Base-by-base conservation (phyloP, 2,888 invertebrate genomes). In the Teleiodes luculella region DNA sequence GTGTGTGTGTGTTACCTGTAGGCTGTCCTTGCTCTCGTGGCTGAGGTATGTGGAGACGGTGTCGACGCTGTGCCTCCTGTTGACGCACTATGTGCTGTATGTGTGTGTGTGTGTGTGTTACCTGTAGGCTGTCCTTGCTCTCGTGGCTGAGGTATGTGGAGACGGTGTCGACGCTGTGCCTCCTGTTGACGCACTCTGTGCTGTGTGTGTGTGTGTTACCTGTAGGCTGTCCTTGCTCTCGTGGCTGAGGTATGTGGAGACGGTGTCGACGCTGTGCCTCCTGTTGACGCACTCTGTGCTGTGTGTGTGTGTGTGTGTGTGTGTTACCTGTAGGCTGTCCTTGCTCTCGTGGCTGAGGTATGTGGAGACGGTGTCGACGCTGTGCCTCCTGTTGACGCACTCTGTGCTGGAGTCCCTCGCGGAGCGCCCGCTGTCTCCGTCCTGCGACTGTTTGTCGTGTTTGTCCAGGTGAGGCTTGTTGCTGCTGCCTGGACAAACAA, bases 121-220 rank as follows among this genome's bases (percentile, higher is more conserved):
- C 89, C 85, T 85, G 87, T 57, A 80, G 59, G 68, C 93, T 93
- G 60, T 93, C 94, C 76, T 94, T 93, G 86, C 95, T 95, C 80
- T 95, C 96, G 68, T 86, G 96, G 76, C 96, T 96, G 66, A 96
- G 91, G 90, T 96, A 96, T 0, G 96, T 96, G 56, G 96, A 96
- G 30, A 96, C 95, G 10, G 96, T 96, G 78, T 96, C 96, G 39
- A 96, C 93, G 76, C 96, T 96, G 55, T 96, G 96, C 16, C 96
- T 87, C 11, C 96, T 31, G 31, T 31, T 14, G 7, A 13, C 3
- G 7, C 2, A 11, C 35, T 93, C 2, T 6, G 2, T 6, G 11
- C 35, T 93, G 7, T 6, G 2, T 6, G 11, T 33, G 5, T 7
- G 37, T 11, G 5, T 33, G 11, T 33, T 11, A 33, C n/a, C 33